Evolutionary conservation across 2,888 invertebrate genomes (phyloP), one percentile per base, ranked within the genome.

Genomic region (Rutpela maculata): DNA sequence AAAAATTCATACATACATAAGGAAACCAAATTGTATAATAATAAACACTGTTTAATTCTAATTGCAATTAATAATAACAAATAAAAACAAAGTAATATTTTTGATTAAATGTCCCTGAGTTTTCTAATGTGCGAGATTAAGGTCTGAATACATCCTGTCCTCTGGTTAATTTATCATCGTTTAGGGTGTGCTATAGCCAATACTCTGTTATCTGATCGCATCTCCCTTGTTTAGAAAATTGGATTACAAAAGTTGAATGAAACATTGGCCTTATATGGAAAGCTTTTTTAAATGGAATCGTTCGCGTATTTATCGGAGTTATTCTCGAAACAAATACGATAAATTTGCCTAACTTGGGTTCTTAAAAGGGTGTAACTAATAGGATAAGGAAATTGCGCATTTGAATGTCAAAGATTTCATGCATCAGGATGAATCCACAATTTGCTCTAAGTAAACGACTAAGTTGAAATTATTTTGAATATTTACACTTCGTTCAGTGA

Each of bases 211-310:
- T 70, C 70, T 60, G 60, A 70, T 70, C 70, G 18, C 22, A 60
- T 70, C 35, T 35, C 59, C 70, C 60, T 60, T 70, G 70, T 70
- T 70, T 70, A 60, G n/a, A 60, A 60, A 70, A 70, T 70, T 70
- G 60, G 43, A 70, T 60, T 70, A 57, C 70, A 70, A 70, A 60
- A 60, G 60, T 60, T 70, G 43, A 70, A 70, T 43, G 70, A 70
- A 70, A 38, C 59, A 62, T 43, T 60, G 60, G 38, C 22, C 70
- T 19, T 60, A 59, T 31, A 70, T 15, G 26, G 31, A 70, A 22
- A n/a, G 70, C 31, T 60, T 69, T 26, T 69, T 69, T 59, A 31
- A 69, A 35, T 59, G 56, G 26, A 31, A 35, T 57, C 19, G 57
- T 18, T 59, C 56, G 56, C 18, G 12, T 35, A 31, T 69, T 56